phyloP scores from a whole-genome alignment of 2,113 vertebrate genomes.

The Ceuthmochares aereus region DNA sequence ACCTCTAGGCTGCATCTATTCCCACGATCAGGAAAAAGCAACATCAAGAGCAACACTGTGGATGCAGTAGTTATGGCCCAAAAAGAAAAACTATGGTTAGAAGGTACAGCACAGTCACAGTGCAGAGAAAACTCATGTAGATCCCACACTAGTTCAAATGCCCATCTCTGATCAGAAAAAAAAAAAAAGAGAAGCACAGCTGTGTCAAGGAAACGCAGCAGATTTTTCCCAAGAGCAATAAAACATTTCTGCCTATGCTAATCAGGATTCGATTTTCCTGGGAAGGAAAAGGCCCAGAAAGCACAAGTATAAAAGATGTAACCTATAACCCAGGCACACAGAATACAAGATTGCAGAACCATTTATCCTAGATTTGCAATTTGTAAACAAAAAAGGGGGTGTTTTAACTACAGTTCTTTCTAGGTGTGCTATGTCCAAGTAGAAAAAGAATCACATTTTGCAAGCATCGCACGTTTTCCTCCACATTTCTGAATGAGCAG shows the following conservation, averaged over 20 bases:
- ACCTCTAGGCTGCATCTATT: neutral
- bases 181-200: neutral
- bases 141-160: neutral
- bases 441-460: neutral
- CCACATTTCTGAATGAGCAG: neutral
- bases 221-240: neutral
- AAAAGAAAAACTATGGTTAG: rapidly evolving
- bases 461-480: neutral
- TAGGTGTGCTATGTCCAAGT: neutral
- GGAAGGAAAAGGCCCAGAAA: neutral
- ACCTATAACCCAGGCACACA: neutral
- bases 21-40: neutral
- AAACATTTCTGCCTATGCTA: neutral
- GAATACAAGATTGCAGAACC: neutral
- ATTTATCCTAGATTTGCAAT: neutral
- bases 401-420: neutral
- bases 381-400: neutral
- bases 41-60: neutral
- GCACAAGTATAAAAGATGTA: neutral
- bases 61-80: no score
- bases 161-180: neutral
- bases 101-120: neutral
- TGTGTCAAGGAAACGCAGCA: neutral
- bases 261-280: neutral
- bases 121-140: neutral